Conservation (phyloP, 92 coral and sea anemone genomes). For the Bergia puertoricense region DNA sequence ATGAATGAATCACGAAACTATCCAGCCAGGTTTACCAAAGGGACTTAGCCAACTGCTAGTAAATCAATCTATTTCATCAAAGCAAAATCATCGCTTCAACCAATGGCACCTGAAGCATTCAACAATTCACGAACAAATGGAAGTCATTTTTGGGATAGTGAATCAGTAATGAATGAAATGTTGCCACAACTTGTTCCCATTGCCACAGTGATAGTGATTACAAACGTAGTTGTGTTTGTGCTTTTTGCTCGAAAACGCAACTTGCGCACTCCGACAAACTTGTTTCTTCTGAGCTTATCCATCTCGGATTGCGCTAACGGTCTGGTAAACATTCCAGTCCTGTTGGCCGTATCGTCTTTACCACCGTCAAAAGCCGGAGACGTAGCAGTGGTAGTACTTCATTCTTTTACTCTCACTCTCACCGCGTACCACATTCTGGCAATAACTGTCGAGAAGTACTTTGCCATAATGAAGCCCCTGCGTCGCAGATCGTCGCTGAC, state of each 20-base stretch:
- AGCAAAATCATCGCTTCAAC: background rate
- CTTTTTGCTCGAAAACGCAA: conserved; percentile 18
- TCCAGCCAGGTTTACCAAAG: background rate
- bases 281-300: conserved; percentile 42
- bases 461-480: conserved; percentile 28
- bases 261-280: conserved; percentile 35
- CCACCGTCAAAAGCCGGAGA: background rate
- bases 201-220: conserved; percentile 8
- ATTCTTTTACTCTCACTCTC: conserved; percentile 19
- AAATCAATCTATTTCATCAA: background rate
- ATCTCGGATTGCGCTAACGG: conserved; percentile 36
- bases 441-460: conserved; percentile 13
- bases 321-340: conserved; percentile 20
- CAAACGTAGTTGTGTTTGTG: conserved; percentile 9
- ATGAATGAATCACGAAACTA: too few relatives aligned
- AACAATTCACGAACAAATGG: background rate
- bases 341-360: background rate
- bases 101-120: background rate
- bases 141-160: background rate
- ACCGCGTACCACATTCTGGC: conserved; percentile 28
- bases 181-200: background rate
- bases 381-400: background rate
- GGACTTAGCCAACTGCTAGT: background rate
- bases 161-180: background rate
- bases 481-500: background rate